These are phyloP conservation scores for Neoarius graeffei DNA, from an alignment of 2,113 vertebrate genomes.

Conservation along the genomic window DNA sequence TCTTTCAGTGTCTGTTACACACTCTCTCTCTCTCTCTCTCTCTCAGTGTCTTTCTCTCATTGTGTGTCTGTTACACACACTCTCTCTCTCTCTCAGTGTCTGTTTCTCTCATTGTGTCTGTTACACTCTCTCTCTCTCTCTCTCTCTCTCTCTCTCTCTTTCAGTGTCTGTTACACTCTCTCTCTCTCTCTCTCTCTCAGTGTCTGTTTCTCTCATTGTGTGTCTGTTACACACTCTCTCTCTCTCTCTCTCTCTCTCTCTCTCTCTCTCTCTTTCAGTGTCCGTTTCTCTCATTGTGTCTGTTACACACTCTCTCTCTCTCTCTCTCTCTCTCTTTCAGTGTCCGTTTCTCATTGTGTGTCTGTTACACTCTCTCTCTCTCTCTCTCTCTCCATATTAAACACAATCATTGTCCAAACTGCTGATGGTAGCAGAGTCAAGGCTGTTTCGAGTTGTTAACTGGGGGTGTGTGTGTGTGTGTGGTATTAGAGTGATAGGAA, in stretches of 20 bases:
- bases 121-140: slow-evolving; percentile 15
- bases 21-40: too few relatives aligned
- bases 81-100: too few relatives aligned
- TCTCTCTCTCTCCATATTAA: slow-evolving; percentile 61
- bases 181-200: slow-evolving; percentile 4
- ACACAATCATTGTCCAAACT: slow-evolving; percentile 75
- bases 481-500: slow-evolving; percentile 57
- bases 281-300: neutral
- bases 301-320: neutral
- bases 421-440: slow-evolving; percentile 77
- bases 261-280: neutral
- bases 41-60: too few relatives aligned
- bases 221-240: neutral
- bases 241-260: slow-evolving; percentile 6
- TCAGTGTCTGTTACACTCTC: too few relatives aligned
- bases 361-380: neutral
- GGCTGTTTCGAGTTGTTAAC: slow-evolving; percentile 74
- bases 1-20: too few relatives aligned
- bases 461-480: slow-evolving; percentile 54
- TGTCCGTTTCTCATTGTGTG: slow-evolving; percentile 52
- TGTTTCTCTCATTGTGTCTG: too few relatives aligned
- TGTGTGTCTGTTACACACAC: too few relatives aligned
- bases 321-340: neutral
- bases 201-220: neutral
- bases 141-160: neutral